Percentiles rank a stretch among this genome's conserved stretches.
phyloP scores from a whole-genome alignment of 2,797 vertebrate genomes.

The Sparidentex hasta region DNA sequence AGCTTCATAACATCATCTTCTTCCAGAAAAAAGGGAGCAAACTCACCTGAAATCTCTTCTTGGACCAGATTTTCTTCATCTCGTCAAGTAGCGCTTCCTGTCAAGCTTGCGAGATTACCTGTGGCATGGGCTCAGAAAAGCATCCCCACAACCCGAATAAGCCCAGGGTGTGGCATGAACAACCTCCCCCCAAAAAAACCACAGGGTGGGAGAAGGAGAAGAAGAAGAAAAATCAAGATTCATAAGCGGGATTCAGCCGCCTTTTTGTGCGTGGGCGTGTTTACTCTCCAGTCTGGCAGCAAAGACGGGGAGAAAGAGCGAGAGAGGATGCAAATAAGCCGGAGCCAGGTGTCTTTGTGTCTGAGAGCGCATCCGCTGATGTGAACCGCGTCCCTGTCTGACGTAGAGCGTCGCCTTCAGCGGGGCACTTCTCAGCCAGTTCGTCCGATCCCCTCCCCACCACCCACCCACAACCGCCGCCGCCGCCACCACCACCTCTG shows the following conservation, averaged over 20 bases:
- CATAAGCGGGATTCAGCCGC: constrained; percentile 50
- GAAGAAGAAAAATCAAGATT: constrained; percentile 29
- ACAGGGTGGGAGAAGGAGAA: background rate
- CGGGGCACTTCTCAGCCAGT: constrained; percentile 68
- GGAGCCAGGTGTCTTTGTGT: constrained; percentile 81
- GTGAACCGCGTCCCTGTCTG: constrained; percentile 69
- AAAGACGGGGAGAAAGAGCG: constrained; percentile 36
- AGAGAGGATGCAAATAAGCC: constrained; percentile 61
- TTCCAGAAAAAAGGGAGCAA: constrained; percentile 28
- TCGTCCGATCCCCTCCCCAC: constrained; percentile 24
- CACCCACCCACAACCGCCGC: too few relatives aligned
- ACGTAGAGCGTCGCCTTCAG: constrained; percentile 71
- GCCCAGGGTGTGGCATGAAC: constrained; percentile 69
- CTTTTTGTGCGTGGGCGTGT: constrained; percentile 60
- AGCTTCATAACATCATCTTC: background rate
- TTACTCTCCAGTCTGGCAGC: constrained; percentile 64
- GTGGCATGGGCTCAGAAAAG: constrained; percentile 76
- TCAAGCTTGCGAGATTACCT: constrained; percentile 74
- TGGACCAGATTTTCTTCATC: constrained; percentile 99
- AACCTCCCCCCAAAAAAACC: background rate
- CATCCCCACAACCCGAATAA: constrained; percentile 60
- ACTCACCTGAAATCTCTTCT: constrained; percentile 98
- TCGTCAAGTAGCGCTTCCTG: constrained; percentile 82
- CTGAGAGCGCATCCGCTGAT: constrained; percentile 70
- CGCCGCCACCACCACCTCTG: background rate